Evolutionary conservation across 2,797 vertebrate genomes (phyloP), one percentile per base, ranked within the genome.

Genomic region (Tragelaphus oryx): DNA sequence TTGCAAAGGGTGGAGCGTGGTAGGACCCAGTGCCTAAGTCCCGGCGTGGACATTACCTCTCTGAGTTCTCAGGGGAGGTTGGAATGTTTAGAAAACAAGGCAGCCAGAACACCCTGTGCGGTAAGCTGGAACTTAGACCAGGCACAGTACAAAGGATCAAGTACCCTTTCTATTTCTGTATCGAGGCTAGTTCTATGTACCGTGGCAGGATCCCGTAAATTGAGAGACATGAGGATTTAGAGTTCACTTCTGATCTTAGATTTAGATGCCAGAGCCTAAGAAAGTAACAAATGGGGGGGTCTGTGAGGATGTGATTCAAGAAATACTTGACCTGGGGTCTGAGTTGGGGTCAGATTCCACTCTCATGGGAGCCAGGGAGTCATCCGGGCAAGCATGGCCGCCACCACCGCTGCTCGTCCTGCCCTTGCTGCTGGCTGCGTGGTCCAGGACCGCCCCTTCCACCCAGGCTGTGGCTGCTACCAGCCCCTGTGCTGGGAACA

Each of bases 351-450:
- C 71, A 14, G 41, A 48, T 48, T 3, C 26, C 28, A 48, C 26
- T 24, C 22, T 48, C 44, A 6, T 0, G 8, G 44, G 74, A 30
- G 28, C 74, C 28, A 76, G 16, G 74, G 46, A 9, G 28, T 20
- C 28, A 18, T 78, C 28, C 0, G 8, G 46, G 75, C 28, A 18
- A 3, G 37, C 20, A 1, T 13, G 68, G 22, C 44, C 0, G 12
- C 22, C 12, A 0, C 18, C 33, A 0, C 3, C 1, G 4, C 74
- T 6, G 46, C 17, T n/a, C 0, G 1, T 48, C 5, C 16, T 30
- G 44, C 46, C 9, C 75, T 48, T 12, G 28, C 75, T 50, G 75
- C 46, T 20, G 74, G 75, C 16, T 30, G 74, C 28, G 0, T 30
- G 28, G 46, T 28, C 1, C 9, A 8, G 9, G 28, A 46, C 28